phyloP scores from a whole-genome alignment of 1,140 invertebrate species.

The Littorina saxatilis region DNA sequence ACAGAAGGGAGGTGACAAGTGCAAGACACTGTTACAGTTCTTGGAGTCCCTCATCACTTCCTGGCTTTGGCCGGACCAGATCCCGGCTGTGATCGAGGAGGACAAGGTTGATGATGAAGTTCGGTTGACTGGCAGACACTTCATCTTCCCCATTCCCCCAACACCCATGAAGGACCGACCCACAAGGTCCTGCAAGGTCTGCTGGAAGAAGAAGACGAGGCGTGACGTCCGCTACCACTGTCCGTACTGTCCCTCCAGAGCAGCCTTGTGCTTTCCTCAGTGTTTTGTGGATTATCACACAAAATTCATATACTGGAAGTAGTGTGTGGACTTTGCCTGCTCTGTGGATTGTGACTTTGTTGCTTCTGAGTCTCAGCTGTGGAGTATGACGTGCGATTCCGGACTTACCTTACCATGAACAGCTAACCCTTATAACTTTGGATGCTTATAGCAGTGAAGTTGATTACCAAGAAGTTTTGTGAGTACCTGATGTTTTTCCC shows the following conservation, averaged over 20 bases:
- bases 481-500: no score
- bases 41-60: neutral
- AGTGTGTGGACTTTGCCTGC: no score
- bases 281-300: no score
- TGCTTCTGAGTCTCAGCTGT: no score
- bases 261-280: no score
- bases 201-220: neutral
- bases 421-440: no score
- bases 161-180: neutral
- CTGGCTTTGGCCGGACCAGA: neutral
- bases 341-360: no score
- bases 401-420: no score
- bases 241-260: neutral
- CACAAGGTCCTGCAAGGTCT: neutral
- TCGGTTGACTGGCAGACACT: neutral
- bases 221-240: neutral
- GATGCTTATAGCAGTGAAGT: no score
- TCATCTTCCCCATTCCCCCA: conserved; percentile 2
- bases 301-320: no score
- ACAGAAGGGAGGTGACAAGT: conserved; percentile 9
- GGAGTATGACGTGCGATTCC: no score
- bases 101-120: neutral
- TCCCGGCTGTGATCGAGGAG: neutral
- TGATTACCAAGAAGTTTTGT: no score
- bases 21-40: neutral